Base-by-base conservation (phyloP, 2,113 vertebrate species). In the Pogona vitticeps region DNA sequence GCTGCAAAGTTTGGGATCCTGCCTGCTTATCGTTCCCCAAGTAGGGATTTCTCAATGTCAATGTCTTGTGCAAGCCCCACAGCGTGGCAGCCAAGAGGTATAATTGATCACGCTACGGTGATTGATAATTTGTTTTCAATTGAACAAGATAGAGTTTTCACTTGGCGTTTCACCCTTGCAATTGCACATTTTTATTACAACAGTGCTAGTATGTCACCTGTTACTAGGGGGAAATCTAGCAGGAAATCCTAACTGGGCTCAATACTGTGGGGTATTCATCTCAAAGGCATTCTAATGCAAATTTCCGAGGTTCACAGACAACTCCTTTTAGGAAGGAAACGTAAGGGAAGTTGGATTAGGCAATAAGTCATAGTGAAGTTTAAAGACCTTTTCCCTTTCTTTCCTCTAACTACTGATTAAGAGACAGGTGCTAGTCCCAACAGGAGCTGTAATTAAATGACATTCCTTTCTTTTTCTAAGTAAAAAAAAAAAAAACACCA, bases 81-180 rank as follows among this genome's bases (percentile, higher is more conserved):
- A 92, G 94, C 96, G 82, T 83, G 92, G 92, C 95, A 94, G 94
- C 93, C 92, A 92, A 91, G 94, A 86, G 95, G 94, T 84, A 92
- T 95, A 94, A 96, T 93, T 96, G 96, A 96, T 96, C 95, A 95
- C 89, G 73, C 84, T 93, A 95, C 90, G 92, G 94, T 95, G 95
- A 96, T 95, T 95, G 96, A 96, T 95, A 95, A 96, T 96, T 96
- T 96, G 95, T 96, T 96, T 96, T 94, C 95, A 95, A 94, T 67
- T 90, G 91, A 95, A 94, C 94, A 94, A 88, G 91, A 95, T 86
- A 92, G 87, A 91, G 92, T 96, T 95, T 96, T 96, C 94, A 94
- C 92, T 96, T 95, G 95, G 94, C 91, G 91, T 91, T 92, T 92
- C 90, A 94, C 93, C 93, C 95, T 94, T 95, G 95, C 85, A 94